Evolutionary conservation across 2,797 vertebrate genomes (phyloP).

Genomic region (Spondyliosoma cantharus): DNA sequence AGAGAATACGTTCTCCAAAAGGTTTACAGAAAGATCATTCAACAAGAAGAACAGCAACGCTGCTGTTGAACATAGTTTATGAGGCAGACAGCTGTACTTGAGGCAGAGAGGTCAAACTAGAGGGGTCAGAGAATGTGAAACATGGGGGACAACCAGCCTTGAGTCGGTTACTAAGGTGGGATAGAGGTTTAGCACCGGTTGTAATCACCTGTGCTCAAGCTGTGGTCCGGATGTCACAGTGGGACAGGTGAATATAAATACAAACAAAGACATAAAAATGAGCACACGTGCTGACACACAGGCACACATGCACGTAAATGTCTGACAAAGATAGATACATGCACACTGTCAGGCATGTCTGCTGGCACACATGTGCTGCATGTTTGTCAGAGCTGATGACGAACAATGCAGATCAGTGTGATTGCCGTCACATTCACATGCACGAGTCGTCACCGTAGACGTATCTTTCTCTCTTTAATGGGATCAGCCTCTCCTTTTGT

Average conservation of each 20-base stretch:
- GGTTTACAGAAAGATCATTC: slow-evolving; percentile 9
- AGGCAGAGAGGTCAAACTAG: slow-evolving; percentile 57
- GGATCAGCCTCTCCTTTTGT: slow-evolving; percentile 14
- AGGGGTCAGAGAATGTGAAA: slow-evolving; percentile 65
- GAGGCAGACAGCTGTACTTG: slow-evolving; percentile 73
- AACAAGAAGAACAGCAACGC: neutral
- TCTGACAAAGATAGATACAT: slow-evolving; percentile 58
- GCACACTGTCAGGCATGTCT: slow-evolving; percentile 25
- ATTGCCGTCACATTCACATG: slow-evolving; percentile 41
- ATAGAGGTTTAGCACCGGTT: slow-evolving; percentile 54
- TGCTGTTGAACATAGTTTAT: slow-evolving; percentile 59
- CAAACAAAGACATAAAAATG: slow-evolving; percentile 56
- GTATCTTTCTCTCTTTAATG: slow-evolving; percentile 41
- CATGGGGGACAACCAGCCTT: slow-evolving; percentile 41
- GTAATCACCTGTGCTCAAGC: slow-evolving; percentile 52
- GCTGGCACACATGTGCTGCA: slow-evolving; percentile 13
- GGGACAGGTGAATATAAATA: slow-evolving; percentile 57
- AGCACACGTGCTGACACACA: slow-evolving; percentile 14
- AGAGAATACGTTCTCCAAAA: slow-evolving; percentile 8
- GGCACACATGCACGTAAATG: slow-evolving; percentile 24
- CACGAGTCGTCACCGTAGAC: slow-evolving; percentile 27
- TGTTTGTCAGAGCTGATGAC: slow-evolving; percentile 39
- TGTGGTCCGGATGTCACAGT: slow-evolving; percentile 48
- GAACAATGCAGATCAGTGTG: slow-evolving; percentile 39
- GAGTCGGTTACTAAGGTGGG: slow-evolving; percentile 31